These are phyloP conservation scores for Criorhina ranunculi DNA, from an alignment of 2,888 invertebrate species.

Conservation along the genomic window DNA sequence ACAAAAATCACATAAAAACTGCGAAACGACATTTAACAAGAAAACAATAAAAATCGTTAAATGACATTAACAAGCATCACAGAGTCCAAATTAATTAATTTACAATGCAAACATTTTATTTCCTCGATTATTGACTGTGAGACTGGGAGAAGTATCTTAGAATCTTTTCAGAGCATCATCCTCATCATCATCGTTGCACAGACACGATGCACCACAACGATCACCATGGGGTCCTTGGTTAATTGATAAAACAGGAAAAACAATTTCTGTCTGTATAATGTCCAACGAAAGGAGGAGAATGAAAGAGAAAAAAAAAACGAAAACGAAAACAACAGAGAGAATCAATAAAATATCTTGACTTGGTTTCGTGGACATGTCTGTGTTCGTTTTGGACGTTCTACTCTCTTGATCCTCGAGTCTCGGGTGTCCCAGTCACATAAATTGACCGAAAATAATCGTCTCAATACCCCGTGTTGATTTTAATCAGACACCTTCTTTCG, in stretches of 20 bases:
- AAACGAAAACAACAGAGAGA: slow-evolving; percentile 40
- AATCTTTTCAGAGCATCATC: slow-evolving; percentile 44
- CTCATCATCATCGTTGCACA: slow-evolving; percentile 31
- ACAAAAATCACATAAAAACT: slow-evolving; percentile 65
- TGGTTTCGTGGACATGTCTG: slow-evolving; percentile 27
- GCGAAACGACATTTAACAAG: slow-evolving; percentile 71
- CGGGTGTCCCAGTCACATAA: slow-evolving; percentile 59
- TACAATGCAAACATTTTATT: slow-evolving; percentile 77
- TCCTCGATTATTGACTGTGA: slow-evolving; percentile 63
- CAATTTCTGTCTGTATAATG: slow-evolving; percentile 60
- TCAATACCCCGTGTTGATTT: slow-evolving; percentile 75
- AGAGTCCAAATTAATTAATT: slow-evolving; percentile 76
- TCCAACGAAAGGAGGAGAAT: slow-evolving; percentile 35
- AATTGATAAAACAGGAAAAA: slow-evolving; percentile 77
- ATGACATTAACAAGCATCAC: slow-evolving; percentile 77
- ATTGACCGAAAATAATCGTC: slow-evolving; percentile 67
- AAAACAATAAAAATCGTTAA: slow-evolving; percentile 76
- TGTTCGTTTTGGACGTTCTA: background rate
- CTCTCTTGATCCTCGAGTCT: slow-evolving; percentile 23
- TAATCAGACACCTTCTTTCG: slow-evolving; percentile 71
- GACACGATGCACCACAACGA: slow-evolving; percentile 67
- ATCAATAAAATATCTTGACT: slow-evolving; percentile 64
- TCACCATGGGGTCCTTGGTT: slow-evolving; percentile 71
- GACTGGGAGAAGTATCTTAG: background rate
- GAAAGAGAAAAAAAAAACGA: slow-evolving; percentile 26